Base-by-base conservation (phyloP, 1,140 invertebrate genomes). In the Phortica variegata region DNA sequence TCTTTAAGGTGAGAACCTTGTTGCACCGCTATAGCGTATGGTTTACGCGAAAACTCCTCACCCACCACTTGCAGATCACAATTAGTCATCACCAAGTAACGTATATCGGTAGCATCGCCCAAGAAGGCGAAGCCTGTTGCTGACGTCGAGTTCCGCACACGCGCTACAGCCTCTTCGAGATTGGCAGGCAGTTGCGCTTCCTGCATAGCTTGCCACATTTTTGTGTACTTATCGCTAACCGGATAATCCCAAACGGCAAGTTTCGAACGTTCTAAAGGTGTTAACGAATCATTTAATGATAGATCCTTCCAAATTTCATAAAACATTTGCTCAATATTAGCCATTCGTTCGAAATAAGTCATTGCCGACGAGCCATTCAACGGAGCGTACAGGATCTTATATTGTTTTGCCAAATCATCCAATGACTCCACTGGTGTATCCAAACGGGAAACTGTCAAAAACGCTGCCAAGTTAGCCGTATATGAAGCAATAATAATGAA, bases 401-500 rank as follows among this genome's bases (percentile, higher is more conserved):
- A 95, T 70, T 97, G 95, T 65, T 95, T 95, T 16, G 89, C 87
- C 8, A 97, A 78, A 75, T 96, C 93, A 56, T 97, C 94, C 46
- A 97, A 77, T 0, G 90, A 93, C 65, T 95, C 93, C 33, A 98
- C 89, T 0, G 92, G 90, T 1, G 91, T 90, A 52, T 97, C 94
- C 61, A 96, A 79, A 29, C 93, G 83, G 0, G 93, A 95, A 0
- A 97, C 94, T 0, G 94, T 96, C 36, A 96, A 79, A 63, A 95
- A 95, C 7, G 95, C 95, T 20, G 95, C 95, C 60, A 97, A 82
- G 78, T 97, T 98, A 6, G 95, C 95, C 0, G 95, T 97, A 76
- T 98, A 98, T 0, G 93, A 96, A n/a, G 95, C 94, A 66, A 97
- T 97, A 37, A 98, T 94, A 65, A 97, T 96, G 76, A 97, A 97